Conservation (phyloP, 23 tunicate species). For the Diplosoma virens region DNA sequence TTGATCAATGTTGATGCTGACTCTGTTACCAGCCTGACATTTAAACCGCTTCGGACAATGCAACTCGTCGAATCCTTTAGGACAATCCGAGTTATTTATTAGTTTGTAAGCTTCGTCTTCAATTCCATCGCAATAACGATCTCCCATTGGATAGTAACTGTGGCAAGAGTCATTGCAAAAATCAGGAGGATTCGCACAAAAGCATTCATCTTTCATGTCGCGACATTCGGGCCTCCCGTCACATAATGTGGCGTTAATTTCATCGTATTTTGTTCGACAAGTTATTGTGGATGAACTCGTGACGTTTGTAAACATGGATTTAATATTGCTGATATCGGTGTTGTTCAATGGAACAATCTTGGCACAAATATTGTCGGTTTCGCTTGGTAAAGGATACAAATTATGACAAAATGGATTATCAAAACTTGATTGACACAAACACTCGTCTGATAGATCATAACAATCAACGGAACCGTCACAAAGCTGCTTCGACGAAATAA, state of each 20-base stretch:
- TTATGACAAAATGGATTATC: neutral
- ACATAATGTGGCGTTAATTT: slow-evolving; percentile 8
- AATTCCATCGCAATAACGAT: slow-evolving; percentile 38
- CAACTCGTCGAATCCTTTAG: slow-evolving; percentile 27
- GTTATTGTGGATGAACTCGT: no score
- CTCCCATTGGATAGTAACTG: slow-evolving; percentile 23
- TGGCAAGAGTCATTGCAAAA: slow-evolving; percentile 40
- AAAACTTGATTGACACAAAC: slow-evolving; percentile 15
- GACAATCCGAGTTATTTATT: slow-evolving; percentile 22
- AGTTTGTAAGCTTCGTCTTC: slow-evolving; percentile 37
- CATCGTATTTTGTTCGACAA: slow-evolving; percentile 1
- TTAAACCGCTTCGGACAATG: slow-evolving; percentile 13
- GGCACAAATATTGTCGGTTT: neutral
- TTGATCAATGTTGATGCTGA: slow-evolving; percentile 7
- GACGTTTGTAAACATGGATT: no score
- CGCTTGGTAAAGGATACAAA: neutral
- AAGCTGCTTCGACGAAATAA: slow-evolving; percentile 27
- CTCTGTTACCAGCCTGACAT: neutral
- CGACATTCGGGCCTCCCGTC: slow-evolving; percentile 50
- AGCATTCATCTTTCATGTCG: slow-evolving; percentile 41
- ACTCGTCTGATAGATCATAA: slow-evolving; percentile 40
- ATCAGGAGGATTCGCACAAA: slow-evolving; percentile 9
- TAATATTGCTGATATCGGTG: no score
- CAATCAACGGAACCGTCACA: slow-evolving; percentile 50
- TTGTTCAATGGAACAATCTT: no score